phyloP scores from a whole-genome alignment of 2,113 vertebrate genomes.

The Pelecanoides urinatrix region DNA sequence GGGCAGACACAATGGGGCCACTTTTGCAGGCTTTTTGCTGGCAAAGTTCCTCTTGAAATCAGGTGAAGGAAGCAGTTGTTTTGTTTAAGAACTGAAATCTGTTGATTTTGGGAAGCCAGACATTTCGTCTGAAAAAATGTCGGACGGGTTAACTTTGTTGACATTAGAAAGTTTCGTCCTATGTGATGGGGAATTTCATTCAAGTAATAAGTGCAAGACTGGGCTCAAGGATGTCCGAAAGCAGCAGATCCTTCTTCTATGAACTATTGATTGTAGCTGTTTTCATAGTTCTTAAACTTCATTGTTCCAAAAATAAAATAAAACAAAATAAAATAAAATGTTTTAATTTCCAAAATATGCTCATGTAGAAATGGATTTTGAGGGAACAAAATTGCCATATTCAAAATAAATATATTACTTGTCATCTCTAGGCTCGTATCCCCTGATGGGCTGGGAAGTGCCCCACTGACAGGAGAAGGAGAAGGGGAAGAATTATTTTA shows the following conservation, averaged over 20 bases:
- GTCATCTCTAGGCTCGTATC: not conserved
- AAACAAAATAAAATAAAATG: not conserved
- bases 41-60: constrained; percentile 9
- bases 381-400: not conserved
- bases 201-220: not conserved
- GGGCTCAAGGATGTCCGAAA: not conserved
- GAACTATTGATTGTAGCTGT: not conserved
- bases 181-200: not conserved
- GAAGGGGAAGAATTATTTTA: not conserved
- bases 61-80: constrained; percentile 31
- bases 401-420: not conserved
- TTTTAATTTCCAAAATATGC: not conserved
- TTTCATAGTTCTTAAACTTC: not conserved
- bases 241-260: not conserved
- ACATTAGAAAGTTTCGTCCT: not conserved
- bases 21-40: not conserved
- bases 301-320: not conserved
- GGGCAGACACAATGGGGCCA: not conserved
- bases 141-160: not conserved
- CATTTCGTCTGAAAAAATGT: not conserved
- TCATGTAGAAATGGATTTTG: not conserved
- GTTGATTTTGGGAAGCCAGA: constrained; percentile 13
- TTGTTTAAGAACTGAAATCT: not conserved
- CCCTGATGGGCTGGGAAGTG: not conserved
- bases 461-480: not conserved